Evolutionary conservation across 2,888 invertebrate genomes (phyloP).

Genomic region (Cosmorhoe ocellata): DNA sequence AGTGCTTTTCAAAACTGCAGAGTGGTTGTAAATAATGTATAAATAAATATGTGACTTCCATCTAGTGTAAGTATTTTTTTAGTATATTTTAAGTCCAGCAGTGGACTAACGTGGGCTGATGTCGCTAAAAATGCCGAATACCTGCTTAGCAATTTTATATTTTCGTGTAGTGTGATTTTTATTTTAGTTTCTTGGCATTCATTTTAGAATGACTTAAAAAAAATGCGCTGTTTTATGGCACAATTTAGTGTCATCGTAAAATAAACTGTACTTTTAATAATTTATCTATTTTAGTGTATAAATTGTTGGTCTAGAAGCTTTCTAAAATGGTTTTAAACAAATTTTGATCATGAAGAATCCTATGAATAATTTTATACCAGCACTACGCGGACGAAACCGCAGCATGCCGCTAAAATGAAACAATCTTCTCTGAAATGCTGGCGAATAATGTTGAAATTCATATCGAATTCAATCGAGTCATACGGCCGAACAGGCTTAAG

Average conservation of each 20-base stretch:
- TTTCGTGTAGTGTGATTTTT: constrained; percentile 47
- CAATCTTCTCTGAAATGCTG: background rate
- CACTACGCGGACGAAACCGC: no score
- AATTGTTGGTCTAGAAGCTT: background rate
- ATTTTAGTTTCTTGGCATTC: constrained; percentile 48
- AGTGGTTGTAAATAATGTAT: no score
- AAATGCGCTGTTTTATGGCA: constrained; percentile 17
- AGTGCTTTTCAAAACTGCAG: no score
- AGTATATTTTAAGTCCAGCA: no score
- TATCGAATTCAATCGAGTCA: background rate
- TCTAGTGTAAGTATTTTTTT: no score
- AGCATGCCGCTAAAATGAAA: background rate
- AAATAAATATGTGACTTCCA: no score
- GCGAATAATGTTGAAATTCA: background rate
- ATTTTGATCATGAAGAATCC: no score
- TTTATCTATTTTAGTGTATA: background rate
- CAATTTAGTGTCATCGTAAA: constrained; percentile 30
- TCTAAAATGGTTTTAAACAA: no score
- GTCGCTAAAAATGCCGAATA: no score
- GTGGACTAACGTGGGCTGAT: no score
- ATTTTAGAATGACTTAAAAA: constrained; percentile 33
- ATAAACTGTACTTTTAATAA: constrained; percentile 18
- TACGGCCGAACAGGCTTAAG: constrained; percentile 11
- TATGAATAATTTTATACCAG: no score
- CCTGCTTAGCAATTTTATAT: constrained; percentile 39